Evolutionary conservation across 2,113 vertebrate genomes (phyloP), one percentile per base, ranked within the genome.

Genomic region (Strix aluco): DNA sequence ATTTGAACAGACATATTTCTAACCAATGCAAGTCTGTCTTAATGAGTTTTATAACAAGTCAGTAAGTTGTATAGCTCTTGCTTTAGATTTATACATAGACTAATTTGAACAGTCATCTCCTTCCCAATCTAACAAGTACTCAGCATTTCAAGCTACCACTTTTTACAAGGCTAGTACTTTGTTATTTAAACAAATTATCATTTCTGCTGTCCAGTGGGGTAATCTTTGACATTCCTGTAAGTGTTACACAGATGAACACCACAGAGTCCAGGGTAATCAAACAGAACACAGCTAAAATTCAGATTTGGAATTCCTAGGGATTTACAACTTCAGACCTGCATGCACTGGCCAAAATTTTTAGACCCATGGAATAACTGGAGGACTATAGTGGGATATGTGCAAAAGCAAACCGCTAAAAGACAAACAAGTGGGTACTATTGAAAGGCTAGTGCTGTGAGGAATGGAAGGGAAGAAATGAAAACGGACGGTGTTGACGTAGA

Each of bases 371-470:
- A n/a, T 51, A 55, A 42, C 42, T 15, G 36, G 5, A 52, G 15
- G 22, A 25, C 4, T 40, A 1, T 1, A 81, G 47, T 22, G n/a
- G 21, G 15, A 62, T 11, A 32, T 4, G 1, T 0, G 11, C 54
- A 62, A 14, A 66, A 66, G 38, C 21, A 69, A 47, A 86, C 8
- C 21, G 40, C 63, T 78, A 7, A 10, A 52, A 59, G 25, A 83
- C 29, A 77, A 52, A 25, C 27, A 34, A 18, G 19, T 0, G 4
- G 14, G 3, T 26, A 23, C 0, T 3, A 38, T 14, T 16, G 13
- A 69, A 63, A 80, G 29, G 46, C 40, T 69, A 30, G 13, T 5
- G 26, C 25, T 69, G 20, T 40, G 14, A 47, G 40, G 18, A 79
- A 32, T 11, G 14, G 36, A 62, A 15, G 6, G 7, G 2, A 3